Conservation (phyloP, 2,888 invertebrate species). For the Luffia ferchaultella region DNA sequence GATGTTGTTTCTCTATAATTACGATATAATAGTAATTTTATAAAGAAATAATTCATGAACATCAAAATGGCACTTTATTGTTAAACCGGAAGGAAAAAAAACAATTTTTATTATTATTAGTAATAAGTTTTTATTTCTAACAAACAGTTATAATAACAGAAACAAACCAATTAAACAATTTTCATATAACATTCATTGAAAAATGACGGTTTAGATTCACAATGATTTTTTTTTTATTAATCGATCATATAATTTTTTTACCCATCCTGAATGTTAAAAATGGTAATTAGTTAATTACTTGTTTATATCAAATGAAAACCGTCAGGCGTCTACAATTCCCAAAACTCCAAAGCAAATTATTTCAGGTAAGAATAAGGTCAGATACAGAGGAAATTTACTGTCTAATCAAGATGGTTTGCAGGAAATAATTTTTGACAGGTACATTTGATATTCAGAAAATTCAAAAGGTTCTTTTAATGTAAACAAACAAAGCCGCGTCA, state of each 20-base stretch:
- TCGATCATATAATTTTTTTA: neutral
- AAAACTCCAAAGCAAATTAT: neutral
- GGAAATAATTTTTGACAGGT: neutral
- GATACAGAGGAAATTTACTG: neutral
- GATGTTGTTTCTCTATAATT: no score
- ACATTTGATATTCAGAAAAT: neutral
- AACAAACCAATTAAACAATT: neutral
- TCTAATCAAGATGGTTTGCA: neutral
- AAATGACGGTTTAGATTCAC: neutral
- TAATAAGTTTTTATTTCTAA: no score
- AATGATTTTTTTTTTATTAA: no score
- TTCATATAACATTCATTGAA: neutral
- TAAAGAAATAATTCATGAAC: no score
- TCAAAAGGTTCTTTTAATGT: neutral
- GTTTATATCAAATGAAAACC: neutral
- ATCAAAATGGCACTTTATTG: no score
- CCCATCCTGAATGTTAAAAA: neutral
- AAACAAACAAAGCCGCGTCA: no score
- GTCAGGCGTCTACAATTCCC: neutral
- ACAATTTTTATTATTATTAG: no score
- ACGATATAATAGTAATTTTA: no score
- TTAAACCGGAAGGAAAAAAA: no score
- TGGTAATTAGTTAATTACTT: neutral
- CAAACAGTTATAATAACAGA: no score
- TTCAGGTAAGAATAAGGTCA: neutral